Conservation (phyloP, 1,140 invertebrate species). For the Heterodera schachtii region DNA sequence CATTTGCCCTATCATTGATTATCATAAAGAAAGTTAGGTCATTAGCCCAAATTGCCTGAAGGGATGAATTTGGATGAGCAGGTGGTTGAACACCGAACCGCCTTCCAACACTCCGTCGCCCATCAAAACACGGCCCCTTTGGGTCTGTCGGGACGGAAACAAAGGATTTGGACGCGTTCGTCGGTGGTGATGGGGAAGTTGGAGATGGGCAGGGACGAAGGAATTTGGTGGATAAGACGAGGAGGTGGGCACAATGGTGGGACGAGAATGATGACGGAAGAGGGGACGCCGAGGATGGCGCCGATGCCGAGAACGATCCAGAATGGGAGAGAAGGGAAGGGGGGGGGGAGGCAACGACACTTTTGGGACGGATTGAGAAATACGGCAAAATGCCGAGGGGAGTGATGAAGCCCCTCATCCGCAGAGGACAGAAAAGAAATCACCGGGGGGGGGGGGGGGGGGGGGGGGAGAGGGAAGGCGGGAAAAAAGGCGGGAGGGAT, state of each 20-base stretch:
- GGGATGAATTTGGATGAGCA: conserved; percentile 31
- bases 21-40: neutral
- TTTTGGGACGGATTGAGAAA: neutral
- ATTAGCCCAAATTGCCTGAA: conserved; percentile 29
- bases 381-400: neutral
- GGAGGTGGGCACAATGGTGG: neutral
- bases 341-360: neutral
- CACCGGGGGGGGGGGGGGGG: too few species aligned
- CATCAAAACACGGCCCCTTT: conserved; percentile 12
- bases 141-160: neutral
- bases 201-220: neutral
- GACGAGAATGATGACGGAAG: neutral
- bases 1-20: neutral
- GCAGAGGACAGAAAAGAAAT: too few species aligned
- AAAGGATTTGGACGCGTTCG: neutral
- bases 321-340: neutral
- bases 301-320: neutral
- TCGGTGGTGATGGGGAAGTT: neutral
- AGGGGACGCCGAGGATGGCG: neutral
- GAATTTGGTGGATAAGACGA: neutral
- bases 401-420: too few species aligned
- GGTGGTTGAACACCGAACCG: conserved; percentile 21
- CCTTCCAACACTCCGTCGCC: conserved; percentile 25
- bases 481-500: too few species aligned
- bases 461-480: too few species aligned